Conservation (phyloP, 2,888 invertebrate genomes). For the Brachynemurus nebulosus region DNA sequence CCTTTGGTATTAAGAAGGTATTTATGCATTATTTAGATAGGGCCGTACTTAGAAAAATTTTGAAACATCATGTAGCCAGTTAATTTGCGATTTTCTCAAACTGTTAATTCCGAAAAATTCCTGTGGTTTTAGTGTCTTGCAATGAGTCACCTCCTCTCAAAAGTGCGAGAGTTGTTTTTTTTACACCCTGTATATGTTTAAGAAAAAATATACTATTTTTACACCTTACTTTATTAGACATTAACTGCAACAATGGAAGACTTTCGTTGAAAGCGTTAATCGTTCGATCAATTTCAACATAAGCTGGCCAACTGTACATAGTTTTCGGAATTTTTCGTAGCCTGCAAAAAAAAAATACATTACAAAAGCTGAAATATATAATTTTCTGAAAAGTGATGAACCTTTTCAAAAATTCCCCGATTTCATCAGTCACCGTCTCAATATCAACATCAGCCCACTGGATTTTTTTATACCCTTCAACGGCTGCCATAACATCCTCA, state of each 20-base stretch:
- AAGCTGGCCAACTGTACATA: conserved; percentile 83
- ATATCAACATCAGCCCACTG: conserved; percentile 75
- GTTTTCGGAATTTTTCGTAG: conserved; percentile 72
- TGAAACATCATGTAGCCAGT: too few relatives aligned
- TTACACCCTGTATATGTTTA: too few relatives aligned
- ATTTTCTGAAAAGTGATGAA: conserved; percentile 22
- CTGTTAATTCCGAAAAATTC: too few relatives aligned
- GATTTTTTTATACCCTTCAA: conserved; percentile 75
- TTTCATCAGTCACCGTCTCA: conserved; percentile 62
- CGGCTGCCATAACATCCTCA: conserved; percentile 69
- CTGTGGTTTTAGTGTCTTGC: too few relatives aligned
- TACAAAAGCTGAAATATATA: background rate
- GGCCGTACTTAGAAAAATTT: too few relatives aligned
- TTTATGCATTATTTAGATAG: too few relatives aligned
- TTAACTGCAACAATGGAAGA: conserved; percentile 70
- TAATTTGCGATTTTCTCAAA: too few relatives aligned
- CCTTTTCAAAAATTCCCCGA: conserved; percentile 72
- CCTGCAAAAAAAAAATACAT: conserved; percentile 29
- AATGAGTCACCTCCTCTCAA: too few relatives aligned
- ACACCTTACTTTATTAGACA: conserved; percentile 71
- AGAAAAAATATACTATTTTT: too few relatives aligned
- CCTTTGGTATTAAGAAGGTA: too few relatives aligned
- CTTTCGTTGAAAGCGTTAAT: conserved; percentile 85
- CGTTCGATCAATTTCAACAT: conserved; percentile 67
- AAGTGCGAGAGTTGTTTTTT: too few relatives aligned